Evolutionary conservation across 1,140 invertebrate species (phyloP).

Genomic region (Drosophila teissieri): DNA sequence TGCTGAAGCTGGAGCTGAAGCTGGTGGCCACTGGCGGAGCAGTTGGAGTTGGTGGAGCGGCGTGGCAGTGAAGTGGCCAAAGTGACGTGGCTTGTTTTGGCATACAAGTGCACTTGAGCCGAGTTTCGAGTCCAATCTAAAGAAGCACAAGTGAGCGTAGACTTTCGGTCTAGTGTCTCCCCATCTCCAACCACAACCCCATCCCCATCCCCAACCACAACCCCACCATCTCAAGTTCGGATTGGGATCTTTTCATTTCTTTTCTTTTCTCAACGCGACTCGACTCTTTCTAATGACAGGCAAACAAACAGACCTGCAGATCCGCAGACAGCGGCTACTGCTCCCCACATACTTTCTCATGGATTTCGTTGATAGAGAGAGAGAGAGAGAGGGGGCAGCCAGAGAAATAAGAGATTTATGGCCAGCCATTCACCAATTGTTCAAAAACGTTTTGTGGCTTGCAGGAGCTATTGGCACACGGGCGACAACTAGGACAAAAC

Average conservation of each 20-base stretch:
- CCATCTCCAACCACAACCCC: constrained; percentile 7
- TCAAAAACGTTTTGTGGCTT: constrained; percentile 53
- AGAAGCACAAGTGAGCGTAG: constrained; percentile 80
- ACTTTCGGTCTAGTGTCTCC: constrained; percentile 80
- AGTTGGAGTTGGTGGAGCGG: neutral
- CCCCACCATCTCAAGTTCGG: constrained; percentile 35
- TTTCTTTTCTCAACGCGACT: constrained; percentile 41
- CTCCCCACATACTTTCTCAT: constrained; percentile 75
- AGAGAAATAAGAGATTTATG: constrained; percentile 75
- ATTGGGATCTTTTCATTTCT: constrained; percentile 43
- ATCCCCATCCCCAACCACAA: constrained; percentile 16
- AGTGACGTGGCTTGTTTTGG: constrained; percentile 81
- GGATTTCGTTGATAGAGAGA: constrained; percentile 65
- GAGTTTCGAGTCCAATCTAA: constrained; percentile 82
- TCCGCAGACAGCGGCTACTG: constrained; percentile 51
- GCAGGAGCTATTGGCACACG: constrained; percentile 56
- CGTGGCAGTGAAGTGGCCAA: constrained; percentile 59
- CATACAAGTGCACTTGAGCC: constrained; percentile 80
- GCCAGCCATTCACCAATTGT: constrained; percentile 78
- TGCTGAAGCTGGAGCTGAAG: constrained; percentile 17
- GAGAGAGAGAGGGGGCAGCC: constrained; percentile 10
- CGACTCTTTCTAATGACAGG: constrained; percentile 74
- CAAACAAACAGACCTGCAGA: constrained; percentile 75
- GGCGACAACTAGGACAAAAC: constrained; percentile 81
- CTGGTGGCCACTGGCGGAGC: constrained; percentile 12